phyloP scores from a whole-genome alignment of 2,888 invertebrate species.

The Hyposoter dolosus region DNA sequence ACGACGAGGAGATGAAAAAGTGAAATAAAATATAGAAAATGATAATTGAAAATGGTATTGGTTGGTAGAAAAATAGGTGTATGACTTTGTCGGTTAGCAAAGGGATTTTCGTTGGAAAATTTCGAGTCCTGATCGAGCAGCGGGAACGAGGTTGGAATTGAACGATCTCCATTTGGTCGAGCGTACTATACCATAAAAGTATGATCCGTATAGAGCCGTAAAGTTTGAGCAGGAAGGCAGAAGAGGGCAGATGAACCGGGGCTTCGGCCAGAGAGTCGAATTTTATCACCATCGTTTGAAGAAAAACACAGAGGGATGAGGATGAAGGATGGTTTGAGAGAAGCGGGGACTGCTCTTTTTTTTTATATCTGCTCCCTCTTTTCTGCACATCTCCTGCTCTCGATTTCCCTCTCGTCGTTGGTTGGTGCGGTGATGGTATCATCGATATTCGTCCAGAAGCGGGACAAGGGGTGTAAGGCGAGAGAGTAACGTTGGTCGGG shows the following conservation, averaged over 20 bases:
- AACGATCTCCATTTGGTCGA: conserved; percentile 53
- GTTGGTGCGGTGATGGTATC: conserved; percentile 59
- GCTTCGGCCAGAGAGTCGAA: conserved; percentile 62
- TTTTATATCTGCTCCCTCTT: conserved; percentile 12
- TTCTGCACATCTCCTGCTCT: conserved; percentile 13
- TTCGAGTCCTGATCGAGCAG: conserved; percentile 43
- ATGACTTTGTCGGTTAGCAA: conserved; percentile 13
- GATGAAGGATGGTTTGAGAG: conserved; percentile 27
- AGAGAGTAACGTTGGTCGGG: conserved; percentile 56
- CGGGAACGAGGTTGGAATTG: conserved; percentile 29
- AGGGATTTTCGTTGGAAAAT: conserved; percentile 31
- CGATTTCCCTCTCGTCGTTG: conserved; percentile 26
- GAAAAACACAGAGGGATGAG: conserved; percentile 63
- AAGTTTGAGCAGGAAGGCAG: conserved; percentile 58
- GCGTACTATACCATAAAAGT: conserved; percentile 67
- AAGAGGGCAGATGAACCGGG: conserved; percentile 64
- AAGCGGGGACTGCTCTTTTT: conserved; percentile 49
- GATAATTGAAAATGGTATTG: conserved; percentile 57
- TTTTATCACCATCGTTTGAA: conserved; percentile 71
- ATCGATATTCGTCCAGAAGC: conserved; percentile 71
- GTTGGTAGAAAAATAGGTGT: conserved; percentile 28
- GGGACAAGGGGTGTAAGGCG: conserved; percentile 39
- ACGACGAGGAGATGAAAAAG: background rate
- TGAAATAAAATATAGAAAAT: conserved; percentile 43
- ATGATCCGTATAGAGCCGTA: conserved; percentile 65